A percentile compares a stretch with the other conserved stretches of the same genome.
Conservation (phyloP, 2,797 vertebrate genomes). For the Thaleichthys pacificus region DNA sequence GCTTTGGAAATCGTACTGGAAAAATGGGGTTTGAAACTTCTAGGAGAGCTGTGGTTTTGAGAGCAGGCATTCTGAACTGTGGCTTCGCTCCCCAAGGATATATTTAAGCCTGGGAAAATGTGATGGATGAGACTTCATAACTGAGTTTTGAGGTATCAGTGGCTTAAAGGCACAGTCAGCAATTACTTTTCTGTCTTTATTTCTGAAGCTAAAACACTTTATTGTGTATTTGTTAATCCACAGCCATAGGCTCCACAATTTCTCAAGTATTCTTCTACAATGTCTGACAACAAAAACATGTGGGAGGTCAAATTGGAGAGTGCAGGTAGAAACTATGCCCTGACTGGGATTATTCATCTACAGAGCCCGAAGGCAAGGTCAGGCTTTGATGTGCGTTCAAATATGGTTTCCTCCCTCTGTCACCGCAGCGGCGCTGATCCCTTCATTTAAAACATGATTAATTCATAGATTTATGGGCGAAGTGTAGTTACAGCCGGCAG, state of each 20-base stretch:
- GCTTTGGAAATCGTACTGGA: background rate
- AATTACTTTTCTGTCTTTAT: too few relatives aligned
- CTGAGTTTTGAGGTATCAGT: constrained; percentile 12
- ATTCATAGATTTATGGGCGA: background rate
- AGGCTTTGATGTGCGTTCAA: constrained; percentile 1
- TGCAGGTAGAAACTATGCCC: background rate
- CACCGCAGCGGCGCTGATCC: background rate
- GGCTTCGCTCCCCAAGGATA: constrained; percentile 9
- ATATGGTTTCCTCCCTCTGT: background rate
- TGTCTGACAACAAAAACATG: too few relatives aligned
- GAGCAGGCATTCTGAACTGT: constrained; percentile 22
- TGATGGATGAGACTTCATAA: constrained; percentile 9
- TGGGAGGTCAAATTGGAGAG: too few relatives aligned
- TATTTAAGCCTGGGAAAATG: constrained; percentile 1
- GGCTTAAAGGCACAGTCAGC: too few relatives aligned
- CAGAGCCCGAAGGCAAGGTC: background rate
- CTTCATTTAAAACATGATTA: background rate
- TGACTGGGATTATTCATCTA: background rate
- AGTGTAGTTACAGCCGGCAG: too few relatives aligned
- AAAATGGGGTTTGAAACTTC: constrained; percentile 11
- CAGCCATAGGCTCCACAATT: too few relatives aligned
- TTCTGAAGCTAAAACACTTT: too few relatives aligned
- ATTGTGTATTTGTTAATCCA: too few relatives aligned
- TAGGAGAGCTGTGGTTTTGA: constrained; percentile 23
- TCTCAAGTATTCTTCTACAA: too few relatives aligned